Percentiles rank a stretch among this genome's conserved stretches.
Evolutionary conservation across 2,888 invertebrate genomes (phyloP).

Genomic region (Sturmia bella): DNA sequence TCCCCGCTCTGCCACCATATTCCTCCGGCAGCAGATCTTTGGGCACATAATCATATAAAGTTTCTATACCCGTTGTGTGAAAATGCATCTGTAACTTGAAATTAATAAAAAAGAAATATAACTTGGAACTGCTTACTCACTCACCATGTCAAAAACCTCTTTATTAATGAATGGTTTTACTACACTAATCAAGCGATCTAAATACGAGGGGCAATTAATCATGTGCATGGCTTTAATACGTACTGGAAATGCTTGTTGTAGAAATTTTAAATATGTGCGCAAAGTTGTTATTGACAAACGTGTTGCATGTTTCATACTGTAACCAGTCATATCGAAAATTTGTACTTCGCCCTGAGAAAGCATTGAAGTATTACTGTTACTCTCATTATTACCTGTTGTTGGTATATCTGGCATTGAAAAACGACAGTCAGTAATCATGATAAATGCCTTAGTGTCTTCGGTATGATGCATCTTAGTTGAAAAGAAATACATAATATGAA

Average conservation of each 20-base stretch:
- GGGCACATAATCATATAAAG: constrained; percentile 85
- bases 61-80: constrained; percentile 85
- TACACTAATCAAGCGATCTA: constrained; percentile 85
- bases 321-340: constrained; percentile 87
- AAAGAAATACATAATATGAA: neutral
- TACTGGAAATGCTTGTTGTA: constrained; percentile 78
- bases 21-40: constrained; percentile 76
- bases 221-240: constrained; percentile 83
- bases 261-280: constrained; percentile 76
- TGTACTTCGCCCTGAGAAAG: constrained; percentile 85
- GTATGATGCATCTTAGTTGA: constrained; percentile 84
- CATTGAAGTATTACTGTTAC: constrained; percentile 44
- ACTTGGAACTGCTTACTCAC: neutral
- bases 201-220: constrained; percentile 85
- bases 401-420: constrained; percentile 74
- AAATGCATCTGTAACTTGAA: constrained; percentile 84
- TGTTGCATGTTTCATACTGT: constrained; percentile 85
- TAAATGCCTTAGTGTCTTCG: constrained; percentile 86
- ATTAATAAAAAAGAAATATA: neutral
- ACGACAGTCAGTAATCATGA: constrained; percentile 88
- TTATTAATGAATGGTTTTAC: constrained; percentile 86
- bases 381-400: constrained; percentile 6
- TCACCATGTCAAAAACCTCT: constrained; percentile 86
- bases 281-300: constrained; percentile 80
- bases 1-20: constrained; percentile 77